Evolutionary conservation across 2,113 vertebrate genomes (phyloP).

Genomic region (Mormoops blainvillei): DNA sequence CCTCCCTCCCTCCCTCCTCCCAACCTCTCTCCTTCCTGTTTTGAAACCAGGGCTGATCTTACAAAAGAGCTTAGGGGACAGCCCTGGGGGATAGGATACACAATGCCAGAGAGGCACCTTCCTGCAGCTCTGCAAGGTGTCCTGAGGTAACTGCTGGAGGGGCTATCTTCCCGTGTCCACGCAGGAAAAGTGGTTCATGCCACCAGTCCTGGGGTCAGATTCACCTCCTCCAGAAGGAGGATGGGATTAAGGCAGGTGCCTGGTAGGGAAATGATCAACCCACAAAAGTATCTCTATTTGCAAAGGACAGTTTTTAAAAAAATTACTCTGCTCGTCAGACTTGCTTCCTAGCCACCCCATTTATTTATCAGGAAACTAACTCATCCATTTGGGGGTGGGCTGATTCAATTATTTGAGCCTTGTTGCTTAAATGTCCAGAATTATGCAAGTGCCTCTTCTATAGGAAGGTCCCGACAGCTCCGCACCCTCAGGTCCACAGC

Average conservation of each 20-base stretch:
- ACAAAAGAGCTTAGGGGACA: conserved; percentile 80
- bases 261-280: conserved; percentile 21
- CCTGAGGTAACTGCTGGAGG: conserved; percentile 71
- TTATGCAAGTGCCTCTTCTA: conserved; percentile 9
- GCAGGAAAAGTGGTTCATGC: conserved; percentile 74
- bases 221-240: conserved; percentile 62
- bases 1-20: neutral
- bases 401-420: conserved; percentile 65
- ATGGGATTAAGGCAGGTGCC: neutral
- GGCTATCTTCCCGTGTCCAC: conserved; percentile 68
- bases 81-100: conserved; percentile 81
- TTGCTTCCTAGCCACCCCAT: conserved; percentile 59
- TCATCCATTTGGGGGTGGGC: conserved; percentile 62
- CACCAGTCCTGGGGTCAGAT: conserved; percentile 69
- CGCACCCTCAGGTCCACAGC: conserved; percentile 11
- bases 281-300: conserved; percentile 61
- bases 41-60: conserved; percentile 67
- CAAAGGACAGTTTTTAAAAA: conserved; percentile 45
- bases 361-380: conserved; percentile 66
- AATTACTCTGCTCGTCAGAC: conserved; percentile 71
- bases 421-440: conserved; percentile 68
- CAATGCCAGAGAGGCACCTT: conserved; percentile 76
- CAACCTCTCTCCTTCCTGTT: conserved; percentile 15
- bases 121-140: conserved; percentile 77
- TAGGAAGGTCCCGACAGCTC: neutral